Base-by-base conservation (phyloP, 2,888 invertebrate genomes). In the Diarsia dahlii region DNA sequence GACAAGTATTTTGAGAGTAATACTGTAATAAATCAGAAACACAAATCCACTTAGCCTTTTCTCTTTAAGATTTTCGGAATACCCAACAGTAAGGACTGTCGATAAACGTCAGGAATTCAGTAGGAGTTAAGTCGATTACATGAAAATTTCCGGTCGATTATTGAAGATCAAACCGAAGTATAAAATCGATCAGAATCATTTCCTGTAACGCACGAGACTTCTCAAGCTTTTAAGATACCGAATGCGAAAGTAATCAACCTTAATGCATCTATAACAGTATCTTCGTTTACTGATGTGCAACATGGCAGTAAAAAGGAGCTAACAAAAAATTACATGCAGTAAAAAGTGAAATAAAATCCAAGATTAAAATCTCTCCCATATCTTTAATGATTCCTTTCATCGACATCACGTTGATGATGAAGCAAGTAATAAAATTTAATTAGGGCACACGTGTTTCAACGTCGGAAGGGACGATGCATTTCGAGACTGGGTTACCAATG, bases 391-490 rank as follows among this genome's bases (percentile, higher is more conserved):
- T 69, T 50, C 45, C 28, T n/a, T 56, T 48, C 48, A 84, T 84
- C 78, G 76, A 69, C 52, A 39, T 39, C 39, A 77, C 70, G 67
- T 74, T 75, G 68, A 84, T 84, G 80, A 82, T 70, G 73, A 74
- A 67, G 20, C 62, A 78, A 74, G 74, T 85, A 88, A 89, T 89
- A 88, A 91, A 90, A 87, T 80, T 71, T 89, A 91, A 91, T 89
- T 90, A 85, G 93, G 89, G 79, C 92, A 87, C 93, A 93, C 93
- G 92, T 93, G 93, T 84, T 78, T 65, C 79, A 90, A 90, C 91
- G 86, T 88, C 86, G 89, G 87, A 92, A 94, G 94, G 94, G 93
- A 91, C 86, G 85, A 68, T 92, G 92, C 92, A 92, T 91, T 92
- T 91, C 82, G 88, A 88, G 90, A 93, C 89, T 91, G 91, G 93